Base-by-base conservation (phyloP, 2,888 invertebrate species). In the Cerastoderma edule region DNA sequence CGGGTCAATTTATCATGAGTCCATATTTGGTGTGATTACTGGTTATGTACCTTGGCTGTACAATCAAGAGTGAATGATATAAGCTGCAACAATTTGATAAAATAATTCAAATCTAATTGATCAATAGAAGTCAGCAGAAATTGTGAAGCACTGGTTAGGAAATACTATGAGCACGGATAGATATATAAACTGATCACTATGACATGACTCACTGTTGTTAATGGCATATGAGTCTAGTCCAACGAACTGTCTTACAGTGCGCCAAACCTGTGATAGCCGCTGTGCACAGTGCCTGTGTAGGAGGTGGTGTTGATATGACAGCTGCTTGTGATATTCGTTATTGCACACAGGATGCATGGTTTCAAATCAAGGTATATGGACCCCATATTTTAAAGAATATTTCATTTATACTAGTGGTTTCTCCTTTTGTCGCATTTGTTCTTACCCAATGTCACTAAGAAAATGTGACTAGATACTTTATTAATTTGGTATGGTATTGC, bases 261-360 rank as follows among this genome's bases (percentile, higher is more conserved):
- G 94, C 94, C 2, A 99, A 99, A 92, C 99, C 99, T 0, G 96
- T 99, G 0, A 95, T 99, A 69, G 95, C 95, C 6, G 97, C 98
- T 0, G 93, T 98, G 0, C 98, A 99, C 93, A 95, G 95, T 69
- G 95, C 96, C 0, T 99, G 99, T 90, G 94, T 99, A 68, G 99
- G 99, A 0, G 99, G 95, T 0, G 99, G 97, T 0, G 95, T 98
- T 0, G 96, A 98, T 92, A 93, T 99, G 76, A 95, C 97, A 67
- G 95, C 96, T 2, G 96, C 98, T 0, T 95, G 97, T 67, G 99
- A 99, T 93, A 96, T 99, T 83, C 95, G 98, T 77, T 97, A 97
- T 89, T 97, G 97, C 90, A 95, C 97, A 0, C 94, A 95, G 88
- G 98, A 99, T 93, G 96, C 99, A 1, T 96, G 96, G 95, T 98